A percentile compares a stretch with the other conserved stretches of the same genome.
Evolutionary conservation across 2,797 vertebrate species (phyloP).

Genomic region (Acrocephalus scirpaceus): DNA sequence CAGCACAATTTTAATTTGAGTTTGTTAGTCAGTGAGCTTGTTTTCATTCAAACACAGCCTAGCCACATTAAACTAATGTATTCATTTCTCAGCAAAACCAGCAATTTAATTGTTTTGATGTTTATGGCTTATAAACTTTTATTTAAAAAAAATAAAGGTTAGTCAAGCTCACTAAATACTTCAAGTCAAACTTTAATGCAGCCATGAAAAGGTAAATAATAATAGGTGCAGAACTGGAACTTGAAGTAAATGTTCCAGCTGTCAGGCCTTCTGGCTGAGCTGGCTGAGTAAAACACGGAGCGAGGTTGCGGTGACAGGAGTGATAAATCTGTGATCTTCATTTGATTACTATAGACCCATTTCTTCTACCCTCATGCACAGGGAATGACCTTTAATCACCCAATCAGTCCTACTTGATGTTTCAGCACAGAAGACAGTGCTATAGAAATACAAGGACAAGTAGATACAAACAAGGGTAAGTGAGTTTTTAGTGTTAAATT

Average conservation of each 20-base stretch:
- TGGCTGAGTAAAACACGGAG: background rate
- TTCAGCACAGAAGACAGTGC: background rate
- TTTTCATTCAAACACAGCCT: conserved; percentile 24
- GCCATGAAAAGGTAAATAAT: conserved; percentile 11
- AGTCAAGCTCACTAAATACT: conserved; percentile 29
- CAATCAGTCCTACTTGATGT: background rate
- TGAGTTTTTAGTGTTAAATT: background rate
- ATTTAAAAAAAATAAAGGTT: conserved; percentile 26
- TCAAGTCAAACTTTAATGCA: conserved; percentile 4
- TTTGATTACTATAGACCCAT: background rate
- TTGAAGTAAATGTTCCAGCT: conserved; percentile 23
- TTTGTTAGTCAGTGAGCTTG: conserved; percentile 36
- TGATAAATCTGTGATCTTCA: conserved; percentile 4
- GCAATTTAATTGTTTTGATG: conserved; percentile 26
- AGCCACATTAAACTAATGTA: conserved; percentile 17
- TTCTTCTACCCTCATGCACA: background rate
- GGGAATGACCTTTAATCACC: conserved; percentile 11
- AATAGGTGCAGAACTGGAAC: background rate
- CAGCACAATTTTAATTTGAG: conserved; percentile 1
- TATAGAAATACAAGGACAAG: conserved; percentile 11
- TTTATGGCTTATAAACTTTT: conserved; percentile 20
- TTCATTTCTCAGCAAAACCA: conserved; percentile 1
- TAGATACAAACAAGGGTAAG: background rate
- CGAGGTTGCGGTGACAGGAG: background rate
- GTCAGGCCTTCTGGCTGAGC: background rate